Conservation (phyloP, 2,888 invertebrate species). For the Leuctra nigra region DNA sequence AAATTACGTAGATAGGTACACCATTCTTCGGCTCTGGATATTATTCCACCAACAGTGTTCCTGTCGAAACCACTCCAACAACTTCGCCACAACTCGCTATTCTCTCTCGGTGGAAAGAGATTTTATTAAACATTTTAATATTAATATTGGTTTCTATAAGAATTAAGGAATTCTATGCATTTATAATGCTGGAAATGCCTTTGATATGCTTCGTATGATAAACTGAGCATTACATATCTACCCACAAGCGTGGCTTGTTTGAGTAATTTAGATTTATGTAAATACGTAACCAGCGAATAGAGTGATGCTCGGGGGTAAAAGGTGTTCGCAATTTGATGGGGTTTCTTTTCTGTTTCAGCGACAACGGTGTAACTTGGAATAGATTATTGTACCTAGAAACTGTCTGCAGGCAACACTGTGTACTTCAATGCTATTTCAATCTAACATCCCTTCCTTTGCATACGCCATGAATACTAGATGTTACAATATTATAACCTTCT, state of each 20-base stretch:
- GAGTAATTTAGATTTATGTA: conserved; percentile 19
- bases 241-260: background rate
- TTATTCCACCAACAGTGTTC: too few relatives aligned
- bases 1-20: too few relatives aligned
- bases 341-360: background rate
- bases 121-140: background rate
- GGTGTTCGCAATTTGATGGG: background rate
- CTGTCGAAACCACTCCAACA: too few relatives aligned
- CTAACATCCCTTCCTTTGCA: too few relatives aligned
- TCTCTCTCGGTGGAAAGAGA: too few relatives aligned
- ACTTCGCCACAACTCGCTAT: too few relatives aligned
- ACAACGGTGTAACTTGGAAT: background rate
- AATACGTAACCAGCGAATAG: background rate
- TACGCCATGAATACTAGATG: too few relatives aligned
- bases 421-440: background rate
- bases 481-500: too few relatives aligned
- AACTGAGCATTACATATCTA: background rate
- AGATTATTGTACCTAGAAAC: conserved; percentile 12
- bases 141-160: conserved; percentile 12
- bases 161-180: conserved; percentile 15
- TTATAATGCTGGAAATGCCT: conserved; percentile 12
- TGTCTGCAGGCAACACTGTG: background rate
- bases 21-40: too few relatives aligned
- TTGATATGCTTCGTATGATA: conserved; percentile 9
- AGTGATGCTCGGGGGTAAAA: background rate